These are phyloP conservation scores for Ladona fulva DNA, from an alignment of 1,140 invertebrate genomes.

Conservation along the genomic window DNA sequence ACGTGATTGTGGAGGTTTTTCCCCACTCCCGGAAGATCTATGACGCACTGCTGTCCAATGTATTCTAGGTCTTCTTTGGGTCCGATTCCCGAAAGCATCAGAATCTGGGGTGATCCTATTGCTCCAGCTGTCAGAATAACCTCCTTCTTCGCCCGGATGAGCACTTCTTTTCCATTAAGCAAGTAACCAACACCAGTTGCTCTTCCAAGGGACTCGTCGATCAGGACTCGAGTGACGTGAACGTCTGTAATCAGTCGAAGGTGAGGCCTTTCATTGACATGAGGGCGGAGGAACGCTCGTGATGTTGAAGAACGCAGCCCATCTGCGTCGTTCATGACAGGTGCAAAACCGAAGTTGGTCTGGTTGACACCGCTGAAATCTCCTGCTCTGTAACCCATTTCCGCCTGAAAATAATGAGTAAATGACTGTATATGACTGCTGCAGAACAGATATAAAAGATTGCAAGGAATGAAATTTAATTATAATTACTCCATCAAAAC, in stretches of 20 bases:
- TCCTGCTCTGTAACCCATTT: slow-evolving; percentile 41
- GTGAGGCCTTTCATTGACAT: slow-evolving; percentile 47
- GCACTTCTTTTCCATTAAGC: slow-evolving; percentile 37
- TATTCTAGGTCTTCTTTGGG: slow-evolving; percentile 46
- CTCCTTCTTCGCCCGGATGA: slow-evolving; percentile 32
- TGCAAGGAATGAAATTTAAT: no score
- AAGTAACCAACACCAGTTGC: slow-evolving; percentile 58
- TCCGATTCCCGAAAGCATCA: slow-evolving; percentile 60
- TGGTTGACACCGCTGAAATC: slow-evolving; percentile 43
- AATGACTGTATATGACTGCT: slow-evolving; percentile 20
- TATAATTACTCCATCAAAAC: no score
- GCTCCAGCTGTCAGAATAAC: slow-evolving; percentile 39
- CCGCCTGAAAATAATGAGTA: slow-evolving; percentile 15
- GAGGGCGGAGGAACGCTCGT: slow-evolving; percentile 46
- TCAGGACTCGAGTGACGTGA: slow-evolving; percentile 54
- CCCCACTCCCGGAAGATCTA: slow-evolving; percentile 62
- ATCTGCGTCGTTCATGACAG: slow-evolving; percentile 54
- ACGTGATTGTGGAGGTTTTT: slow-evolving; percentile 66
- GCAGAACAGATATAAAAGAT: slow-evolving; percentile 20
- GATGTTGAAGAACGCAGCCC: slow-evolving; percentile 53
- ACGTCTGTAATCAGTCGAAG: slow-evolving; percentile 58
- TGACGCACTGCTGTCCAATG: slow-evolving; percentile 37
- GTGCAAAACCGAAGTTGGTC: slow-evolving; percentile 49
- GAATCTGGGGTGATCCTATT: slow-evolving; percentile 53
- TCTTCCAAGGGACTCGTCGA: slow-evolving; percentile 47